These are phyloP conservation scores for Paratilapia polleni DNA, from an alignment of 2,113 vertebrate genomes.

Conservation along the genomic window DNA sequence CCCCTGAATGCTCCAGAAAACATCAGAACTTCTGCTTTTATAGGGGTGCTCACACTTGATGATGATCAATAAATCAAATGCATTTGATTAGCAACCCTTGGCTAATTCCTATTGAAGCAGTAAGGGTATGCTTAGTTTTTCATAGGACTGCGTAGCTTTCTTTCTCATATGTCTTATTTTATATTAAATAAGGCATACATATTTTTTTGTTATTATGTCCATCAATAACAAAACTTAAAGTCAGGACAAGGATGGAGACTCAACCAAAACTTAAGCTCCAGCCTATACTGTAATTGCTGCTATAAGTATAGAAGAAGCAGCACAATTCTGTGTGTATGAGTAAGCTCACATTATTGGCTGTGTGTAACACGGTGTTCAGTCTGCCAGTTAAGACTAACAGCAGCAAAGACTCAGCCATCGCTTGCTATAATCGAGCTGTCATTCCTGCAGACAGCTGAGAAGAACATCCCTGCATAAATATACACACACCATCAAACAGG, in stretches of 20 bases:
- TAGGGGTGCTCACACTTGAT: too few species aligned
- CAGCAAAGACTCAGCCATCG: conserved; percentile 35
- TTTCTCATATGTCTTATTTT: too few species aligned
- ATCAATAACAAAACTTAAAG: background rate
- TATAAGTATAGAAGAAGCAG: conserved; percentile 31
- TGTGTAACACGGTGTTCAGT: conserved; percentile 28
- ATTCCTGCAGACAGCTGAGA: conserved; percentile 59
- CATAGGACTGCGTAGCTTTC: background rate
- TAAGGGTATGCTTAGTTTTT: background rate
- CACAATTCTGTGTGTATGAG: background rate
- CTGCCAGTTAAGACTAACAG: conserved; percentile 52
- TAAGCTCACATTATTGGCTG: conserved; percentile 22
- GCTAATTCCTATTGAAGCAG: background rate
- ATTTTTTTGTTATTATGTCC: background rate
- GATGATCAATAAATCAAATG: background rate
- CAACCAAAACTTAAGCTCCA: background rate
- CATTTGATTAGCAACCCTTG: background rate
- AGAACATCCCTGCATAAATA: conserved; percentile 67
- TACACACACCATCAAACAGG: conserved; percentile 61
- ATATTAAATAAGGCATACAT: too few species aligned
- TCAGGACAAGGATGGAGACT: background rate
- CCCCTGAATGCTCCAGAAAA: too few species aligned
- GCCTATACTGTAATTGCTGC: conserved; percentile 4
- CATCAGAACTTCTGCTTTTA: too few species aligned
- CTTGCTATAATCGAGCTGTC: conserved; percentile 65